Evolutionary conservation across 2,797 vertebrate species (phyloP).

Genomic region (Malurus splendens): DNA sequence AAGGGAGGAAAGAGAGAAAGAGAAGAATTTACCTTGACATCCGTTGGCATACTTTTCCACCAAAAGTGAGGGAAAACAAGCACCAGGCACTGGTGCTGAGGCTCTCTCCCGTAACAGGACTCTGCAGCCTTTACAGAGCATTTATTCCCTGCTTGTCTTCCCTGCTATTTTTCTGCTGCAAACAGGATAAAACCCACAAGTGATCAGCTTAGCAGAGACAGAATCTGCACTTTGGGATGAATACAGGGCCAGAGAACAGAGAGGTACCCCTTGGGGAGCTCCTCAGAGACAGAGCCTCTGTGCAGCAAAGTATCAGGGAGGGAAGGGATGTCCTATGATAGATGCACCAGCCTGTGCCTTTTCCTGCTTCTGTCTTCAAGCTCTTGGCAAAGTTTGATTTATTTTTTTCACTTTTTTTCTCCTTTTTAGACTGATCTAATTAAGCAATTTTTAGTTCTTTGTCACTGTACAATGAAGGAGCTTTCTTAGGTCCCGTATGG

Average conservation of each 20-base stretch:
- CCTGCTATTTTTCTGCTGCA: not conserved
- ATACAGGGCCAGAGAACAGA: not conserved
- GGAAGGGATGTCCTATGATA: not conserved
- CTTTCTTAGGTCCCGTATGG: not conserved
- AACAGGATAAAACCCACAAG: not conserved
- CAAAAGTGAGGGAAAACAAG: conserved; percentile 62
- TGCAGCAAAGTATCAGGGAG: not conserved
- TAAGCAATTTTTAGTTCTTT: not conserved
- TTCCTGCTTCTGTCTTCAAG: not conserved
- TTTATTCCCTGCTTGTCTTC: conserved; percentile 37
- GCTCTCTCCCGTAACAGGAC: not conserved
- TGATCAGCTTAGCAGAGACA: not conserved
- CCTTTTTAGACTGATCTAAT: not conserved
- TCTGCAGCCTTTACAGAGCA: conserved; percentile 31
- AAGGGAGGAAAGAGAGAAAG: conserved; percentile 36
- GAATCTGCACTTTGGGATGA: not conserved
- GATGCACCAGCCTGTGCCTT: not conserved
- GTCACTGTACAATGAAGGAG: not conserved
- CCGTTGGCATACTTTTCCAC: conserved; percentile 65
- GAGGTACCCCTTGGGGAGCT: not conserved
- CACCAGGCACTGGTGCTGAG: conserved; percentile 4
- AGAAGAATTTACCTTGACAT: conserved; percentile 70
- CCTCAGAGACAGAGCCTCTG: not conserved
- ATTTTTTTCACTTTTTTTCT: not conserved
- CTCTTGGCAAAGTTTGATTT: not conserved